These are phyloP conservation scores for Sebastes oblongus DNA, from an alignment of 2,797 vertebrate genomes.

Conservation along the genomic window DNA sequence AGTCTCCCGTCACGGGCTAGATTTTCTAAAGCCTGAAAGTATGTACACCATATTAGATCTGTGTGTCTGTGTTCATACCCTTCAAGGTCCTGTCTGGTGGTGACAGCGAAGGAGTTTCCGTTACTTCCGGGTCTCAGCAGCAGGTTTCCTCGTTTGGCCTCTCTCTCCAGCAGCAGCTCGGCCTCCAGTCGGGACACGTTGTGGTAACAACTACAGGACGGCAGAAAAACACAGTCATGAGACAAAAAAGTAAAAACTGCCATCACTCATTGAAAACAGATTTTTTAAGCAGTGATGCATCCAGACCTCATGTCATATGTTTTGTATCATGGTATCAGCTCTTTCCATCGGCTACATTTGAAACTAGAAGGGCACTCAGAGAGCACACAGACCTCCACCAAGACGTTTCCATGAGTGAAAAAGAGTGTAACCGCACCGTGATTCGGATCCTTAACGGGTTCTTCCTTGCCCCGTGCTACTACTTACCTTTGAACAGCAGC, in stretches of 20 bases:
- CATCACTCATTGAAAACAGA: background rate
- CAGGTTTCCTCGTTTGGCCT: constrained; percentile 80
- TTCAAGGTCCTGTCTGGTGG: constrained; percentile 76
- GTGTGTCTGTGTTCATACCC: constrained; percentile 68
- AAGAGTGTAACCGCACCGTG: no score
- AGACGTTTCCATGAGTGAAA: no score
- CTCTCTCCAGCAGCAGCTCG: constrained; percentile 80
- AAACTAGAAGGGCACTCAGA: background rate
- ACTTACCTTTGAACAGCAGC: no score
- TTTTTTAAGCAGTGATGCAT: background rate
- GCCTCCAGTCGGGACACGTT: constrained; percentile 83
- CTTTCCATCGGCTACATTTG: background rate
- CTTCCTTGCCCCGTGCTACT: no score
- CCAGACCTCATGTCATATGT: background rate
- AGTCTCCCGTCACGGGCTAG: no score
- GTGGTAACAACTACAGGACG: constrained; percentile 81
- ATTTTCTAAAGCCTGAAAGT: background rate
- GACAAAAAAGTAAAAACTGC: background rate
- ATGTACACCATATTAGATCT: background rate
- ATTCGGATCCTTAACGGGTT: no score
- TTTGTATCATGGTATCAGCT: background rate
- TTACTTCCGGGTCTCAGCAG: constrained; percentile 81
- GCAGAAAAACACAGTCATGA: background rate
- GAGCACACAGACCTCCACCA: no score
- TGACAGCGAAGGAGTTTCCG: constrained; percentile 75